These are phyloP conservation scores for Crocuta crocuta DNA, from an alignment of 2,113 vertebrate genomes.

Conservation along the genomic window DNA sequence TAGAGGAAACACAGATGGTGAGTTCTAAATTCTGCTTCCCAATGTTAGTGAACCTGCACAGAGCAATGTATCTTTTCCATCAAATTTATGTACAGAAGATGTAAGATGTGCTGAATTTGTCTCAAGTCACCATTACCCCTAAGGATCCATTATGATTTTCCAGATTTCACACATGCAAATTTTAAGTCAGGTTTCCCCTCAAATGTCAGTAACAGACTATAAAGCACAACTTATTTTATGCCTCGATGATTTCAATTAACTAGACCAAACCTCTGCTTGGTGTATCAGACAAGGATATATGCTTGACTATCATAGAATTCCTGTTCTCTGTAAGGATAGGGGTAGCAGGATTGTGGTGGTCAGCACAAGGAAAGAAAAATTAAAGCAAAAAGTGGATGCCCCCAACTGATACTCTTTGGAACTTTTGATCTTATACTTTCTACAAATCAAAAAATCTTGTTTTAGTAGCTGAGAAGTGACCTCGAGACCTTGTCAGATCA, in stretches of 20 bases:
- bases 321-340: neutral
- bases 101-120: neutral
- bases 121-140: neutral
- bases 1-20: neutral
- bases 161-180: slow-evolving; percentile 7
- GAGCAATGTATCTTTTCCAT: neutral
- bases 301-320: neutral
- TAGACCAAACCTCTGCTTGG: neutral
- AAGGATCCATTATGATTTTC: neutral
- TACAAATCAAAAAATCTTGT: neutral
- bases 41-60: neutral
- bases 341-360: neutral
- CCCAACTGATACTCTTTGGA: neutral
- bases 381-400: neutral
- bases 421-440: neutral
- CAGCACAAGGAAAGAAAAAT: neutral
- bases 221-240: slow-evolving; percentile 11
- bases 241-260: slow-evolving; percentile 53
- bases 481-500: neutral
- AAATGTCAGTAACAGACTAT: slow-evolving; percentile 1
- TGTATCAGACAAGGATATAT: neutral
- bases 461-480: neutral
- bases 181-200: neutral
- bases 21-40: neutral
- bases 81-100: neutral